Base-by-base conservation (phyloP, 2,797 vertebrate genomes). In the Schizothorax lantsangensis region DNA sequence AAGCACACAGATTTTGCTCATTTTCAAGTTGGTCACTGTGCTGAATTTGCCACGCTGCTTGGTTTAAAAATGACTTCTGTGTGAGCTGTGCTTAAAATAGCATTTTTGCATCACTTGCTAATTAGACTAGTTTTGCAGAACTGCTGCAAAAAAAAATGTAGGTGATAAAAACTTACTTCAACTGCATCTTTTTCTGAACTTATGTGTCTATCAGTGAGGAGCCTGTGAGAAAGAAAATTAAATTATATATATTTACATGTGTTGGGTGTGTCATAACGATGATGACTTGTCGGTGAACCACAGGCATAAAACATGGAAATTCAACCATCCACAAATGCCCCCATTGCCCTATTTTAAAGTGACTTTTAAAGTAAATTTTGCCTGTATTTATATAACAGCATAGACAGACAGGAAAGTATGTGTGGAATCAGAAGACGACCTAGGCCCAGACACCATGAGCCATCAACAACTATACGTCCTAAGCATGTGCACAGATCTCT, bases 151-250 rank as follows among this genome's bases (percentile, higher is more conserved):
- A 75, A 15, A 75, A 36, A 47, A 7, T 47, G 3, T n/a, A 71
- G 33, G n/a, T 17, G 43, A 21, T 59, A 17, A 21, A 83, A 33
- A 88, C 92, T 92, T 88, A 98, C 98, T 95, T 95, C 94, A 71
- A 98, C 21, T 1, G 98, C 98, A 52, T 99, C 98, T 81, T 97
- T 93, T 88, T 97, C 95, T 1, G 95, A 96, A 69, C 84, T 94
- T 91, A 99, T 98, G 91, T 97, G 98, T 84, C 91, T 96, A 79
- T 97, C 97, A 0, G 96, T 99, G 88, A 99, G 95, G 23, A 99
- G 92, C 91, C 98, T 99, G 87, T 23, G 80, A 75, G 43, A 89
- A 84, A 45, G 3, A 78, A 40, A 43, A 36, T 57, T 4, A 23
- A 33, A 1, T 59, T 17, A 57, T 23, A 57, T 4, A 36, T 36